Percentiles rank a stretch among this genome's conserved stretches.
Conservation (phyloP, 1,140 invertebrate species). For the Drosophila seguyi region DNA sequence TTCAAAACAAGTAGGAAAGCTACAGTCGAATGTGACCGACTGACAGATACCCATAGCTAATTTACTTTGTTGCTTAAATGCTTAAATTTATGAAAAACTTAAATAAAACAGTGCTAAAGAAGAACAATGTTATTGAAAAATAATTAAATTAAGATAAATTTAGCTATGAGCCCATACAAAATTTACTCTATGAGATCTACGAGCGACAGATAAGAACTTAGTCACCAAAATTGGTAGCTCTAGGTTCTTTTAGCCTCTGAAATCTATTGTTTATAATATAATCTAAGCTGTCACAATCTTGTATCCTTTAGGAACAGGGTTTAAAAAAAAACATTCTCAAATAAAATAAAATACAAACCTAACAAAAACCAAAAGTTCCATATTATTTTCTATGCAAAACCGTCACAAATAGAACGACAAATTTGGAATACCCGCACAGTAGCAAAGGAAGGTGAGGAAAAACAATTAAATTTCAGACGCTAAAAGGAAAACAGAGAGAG, state of each 20-base stretch:
- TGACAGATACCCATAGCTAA: neutral
- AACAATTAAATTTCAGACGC: constrained; percentile 65
- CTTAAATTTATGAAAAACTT: too few species aligned
- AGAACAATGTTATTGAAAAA: too few species aligned
- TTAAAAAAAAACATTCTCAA: neutral
- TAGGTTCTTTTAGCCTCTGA: too few species aligned
- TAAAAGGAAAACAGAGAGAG: constrained; percentile 17
- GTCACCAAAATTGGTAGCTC: neutral
- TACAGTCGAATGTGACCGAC: neutral
- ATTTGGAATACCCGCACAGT: constrained; percentile 14
- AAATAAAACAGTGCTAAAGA: too few species aligned
- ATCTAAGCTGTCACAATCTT: neutral
- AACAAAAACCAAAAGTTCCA: neutral
- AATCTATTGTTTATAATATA: neutral
- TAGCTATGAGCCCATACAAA: too few species aligned
- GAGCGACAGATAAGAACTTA: too few species aligned
- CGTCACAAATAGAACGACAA: constrained; percentile 10
- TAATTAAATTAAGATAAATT: too few species aligned
- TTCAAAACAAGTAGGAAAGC: neutral
- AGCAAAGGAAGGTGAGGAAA: constrained; percentile 41
- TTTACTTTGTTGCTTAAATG: too few species aligned
- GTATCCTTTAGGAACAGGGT: neutral
- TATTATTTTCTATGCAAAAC: neutral
- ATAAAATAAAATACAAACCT: neutral
- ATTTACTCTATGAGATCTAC: too few species aligned